Evolutionary conservation across 2,797 vertebrate genomes (phyloP).

Genomic region (Enteromius radiatus): DNA sequence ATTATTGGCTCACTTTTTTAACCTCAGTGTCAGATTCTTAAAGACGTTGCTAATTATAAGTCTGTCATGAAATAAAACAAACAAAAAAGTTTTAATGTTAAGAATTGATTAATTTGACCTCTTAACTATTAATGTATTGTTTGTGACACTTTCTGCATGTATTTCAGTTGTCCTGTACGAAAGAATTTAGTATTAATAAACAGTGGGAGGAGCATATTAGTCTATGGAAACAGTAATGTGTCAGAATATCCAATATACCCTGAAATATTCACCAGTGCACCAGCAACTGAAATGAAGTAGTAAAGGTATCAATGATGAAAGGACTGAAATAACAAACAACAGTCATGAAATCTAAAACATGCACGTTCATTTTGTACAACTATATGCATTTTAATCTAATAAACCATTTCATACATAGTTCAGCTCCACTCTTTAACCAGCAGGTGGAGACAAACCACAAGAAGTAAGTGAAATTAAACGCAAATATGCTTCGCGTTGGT

Average conservation of each 20-base stretch:
- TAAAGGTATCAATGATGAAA: neutral
- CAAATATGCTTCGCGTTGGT: neutral
- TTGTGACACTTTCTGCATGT: neutral
- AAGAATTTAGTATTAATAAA: neutral
- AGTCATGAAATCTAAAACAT: neutral
- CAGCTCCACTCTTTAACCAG: constrained; percentile 45
- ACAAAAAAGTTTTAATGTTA: neutral
- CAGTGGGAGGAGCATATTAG: too few species aligned
- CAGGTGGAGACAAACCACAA: constrained; percentile 61
- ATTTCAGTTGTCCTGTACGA: neutral
- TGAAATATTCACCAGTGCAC: neutral
- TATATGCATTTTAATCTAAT: neutral
- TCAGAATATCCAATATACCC: neutral
- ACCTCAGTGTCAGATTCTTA: neutral
- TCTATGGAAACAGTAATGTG: neutral
- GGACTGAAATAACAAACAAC: neutral
- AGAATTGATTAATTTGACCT: neutral
- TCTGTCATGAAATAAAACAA: too few species aligned
- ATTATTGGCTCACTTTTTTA: neutral
- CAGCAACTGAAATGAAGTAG: neutral
- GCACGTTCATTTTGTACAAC: neutral
- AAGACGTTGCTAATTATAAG: neutral
- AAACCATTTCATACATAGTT: neutral
- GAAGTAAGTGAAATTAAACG: neutral
- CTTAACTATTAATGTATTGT: neutral